A percentile compares a stretch with the other conserved stretches of the same genome.
These are phyloP conservation scores for Nephrotoma appendiculata DNA, from an alignment of 2,888 invertebrate species.

Conservation along the genomic window DNA sequence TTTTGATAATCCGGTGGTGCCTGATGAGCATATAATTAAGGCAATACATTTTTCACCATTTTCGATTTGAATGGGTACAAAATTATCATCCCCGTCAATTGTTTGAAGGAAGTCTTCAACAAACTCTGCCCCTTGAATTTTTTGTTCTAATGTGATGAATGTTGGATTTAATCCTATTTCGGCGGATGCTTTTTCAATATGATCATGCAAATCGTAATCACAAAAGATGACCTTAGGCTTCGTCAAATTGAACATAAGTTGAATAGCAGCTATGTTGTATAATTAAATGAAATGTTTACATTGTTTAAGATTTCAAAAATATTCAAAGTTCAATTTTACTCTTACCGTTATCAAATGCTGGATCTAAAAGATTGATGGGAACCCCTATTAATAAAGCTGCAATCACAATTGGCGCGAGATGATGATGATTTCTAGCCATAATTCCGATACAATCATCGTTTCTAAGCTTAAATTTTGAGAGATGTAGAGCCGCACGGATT, in stretches of 20 bases:
- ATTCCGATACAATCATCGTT: slow-evolving; percentile 4
- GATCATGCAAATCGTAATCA: neutral
- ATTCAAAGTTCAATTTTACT: neutral
- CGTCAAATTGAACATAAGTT: neutral
- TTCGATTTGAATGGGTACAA: neutral
- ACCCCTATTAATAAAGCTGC: neutral
- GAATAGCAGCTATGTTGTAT: neutral
- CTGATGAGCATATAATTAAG: neutral
- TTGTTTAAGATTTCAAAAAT: neutral
- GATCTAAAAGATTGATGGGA: slow-evolving; percentile 3
- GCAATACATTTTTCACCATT: neutral
- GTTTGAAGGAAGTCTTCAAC: neutral
- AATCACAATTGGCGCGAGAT: neutral
- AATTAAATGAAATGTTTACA: neutral
- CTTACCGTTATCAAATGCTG: neutral
- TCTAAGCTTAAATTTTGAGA: neutral
- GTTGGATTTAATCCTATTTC: neutral
- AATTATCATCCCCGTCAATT: neutral
- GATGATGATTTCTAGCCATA: neutral
- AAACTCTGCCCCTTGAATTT: neutral
- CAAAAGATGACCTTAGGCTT: slow-evolving; percentile 2
- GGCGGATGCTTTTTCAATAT: neutral
- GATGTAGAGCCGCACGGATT: neutral
- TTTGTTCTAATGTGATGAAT: neutral
- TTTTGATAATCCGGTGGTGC: neutral